Evolutionary conservation across 2,113 vertebrate genomes (phyloP).

Genomic region (Notiomystis cincta): DNA sequence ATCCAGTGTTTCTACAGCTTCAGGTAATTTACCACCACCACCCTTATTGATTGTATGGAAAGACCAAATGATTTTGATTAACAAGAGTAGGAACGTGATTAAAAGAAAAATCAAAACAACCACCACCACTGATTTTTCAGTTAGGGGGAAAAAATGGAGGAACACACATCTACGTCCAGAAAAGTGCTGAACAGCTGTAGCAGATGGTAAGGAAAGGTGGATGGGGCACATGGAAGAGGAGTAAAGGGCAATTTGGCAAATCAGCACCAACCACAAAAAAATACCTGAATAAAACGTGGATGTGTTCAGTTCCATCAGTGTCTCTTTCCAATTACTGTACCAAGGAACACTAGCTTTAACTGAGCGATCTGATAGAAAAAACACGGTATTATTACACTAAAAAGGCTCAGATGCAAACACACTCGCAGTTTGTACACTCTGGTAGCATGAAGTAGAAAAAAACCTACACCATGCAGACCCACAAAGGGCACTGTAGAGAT

Average conservation of each 20-base stretch:
- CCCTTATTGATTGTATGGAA: neutral
- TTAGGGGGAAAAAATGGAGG: slow-evolving; percentile 4
- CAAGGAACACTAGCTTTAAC: slow-evolving; percentile 91
- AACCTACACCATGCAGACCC: neutral
- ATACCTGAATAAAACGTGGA: slow-evolving; percentile 87
- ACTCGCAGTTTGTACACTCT: slow-evolving; percentile 3
- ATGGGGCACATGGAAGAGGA: slow-evolving; percentile 48
- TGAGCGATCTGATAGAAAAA: slow-evolving; percentile 87
- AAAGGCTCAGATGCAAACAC: slow-evolving; percentile 38
- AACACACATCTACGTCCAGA: slow-evolving; percentile 30
- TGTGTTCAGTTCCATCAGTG: slow-evolving; percentile 85
- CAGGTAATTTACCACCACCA: neutral
- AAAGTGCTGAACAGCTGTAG: slow-evolving; percentile 51
- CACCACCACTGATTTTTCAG: slow-evolving; percentile 33
- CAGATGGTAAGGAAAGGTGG: slow-evolving; percentile 47
- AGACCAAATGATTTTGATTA: neutral
- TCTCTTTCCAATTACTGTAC: slow-evolving; percentile 91
- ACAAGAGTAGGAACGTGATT: neutral
- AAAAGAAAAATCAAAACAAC: slow-evolving; percentile 25
- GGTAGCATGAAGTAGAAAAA: neutral
- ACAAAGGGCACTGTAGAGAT: neutral
- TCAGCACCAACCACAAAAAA: slow-evolving; percentile 68
- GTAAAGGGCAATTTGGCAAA: slow-evolving; percentile 58
- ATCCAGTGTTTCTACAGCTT: neutral
- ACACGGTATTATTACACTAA: slow-evolving; percentile 71